phyloP scores from a whole-genome alignment of 1,140 invertebrate genomes.

The Metopolophium dirhodum region DNA sequence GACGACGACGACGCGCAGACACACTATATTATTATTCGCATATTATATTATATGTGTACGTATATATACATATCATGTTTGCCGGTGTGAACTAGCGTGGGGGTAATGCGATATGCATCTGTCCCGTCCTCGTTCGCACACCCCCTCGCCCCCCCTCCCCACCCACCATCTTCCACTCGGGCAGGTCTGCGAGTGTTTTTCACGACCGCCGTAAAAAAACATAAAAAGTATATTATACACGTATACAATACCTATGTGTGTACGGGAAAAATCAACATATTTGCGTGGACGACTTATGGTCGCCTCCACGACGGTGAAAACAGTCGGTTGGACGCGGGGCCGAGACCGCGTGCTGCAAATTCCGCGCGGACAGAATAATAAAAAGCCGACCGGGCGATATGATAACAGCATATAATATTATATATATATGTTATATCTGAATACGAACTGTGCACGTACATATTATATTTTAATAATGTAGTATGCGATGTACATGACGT shows the following conservation, averaged over 20 bases:
- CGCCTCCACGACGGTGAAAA: neutral
- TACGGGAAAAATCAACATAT: neutral
- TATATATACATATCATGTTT: neutral
- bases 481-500: too few species aligned
- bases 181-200: constrained; percentile 14
- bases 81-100: neutral
- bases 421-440: neutral
- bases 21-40: neutral
- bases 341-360: constrained; percentile 30
- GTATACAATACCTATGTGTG: neutral
- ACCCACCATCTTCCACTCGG: fast-evolving
- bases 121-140: neutral
- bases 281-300: too few species aligned
- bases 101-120: constrained; percentile 25
- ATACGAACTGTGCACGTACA: neutral
- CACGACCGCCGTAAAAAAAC: constrained; percentile 18
- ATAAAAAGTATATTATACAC: neutral
- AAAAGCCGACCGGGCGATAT: neutral
- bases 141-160: too few species aligned
- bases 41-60: neutral
- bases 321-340: constrained; percentile 5
- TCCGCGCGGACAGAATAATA: neutral
- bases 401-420: neutral
- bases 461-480: too few species aligned
- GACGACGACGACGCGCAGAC: neutral